Evolutionary conservation across 92 coral and sea anemone species (phyloP), one percentile per base, ranked within the genome.

Genomic region (Epizoanthus scotinus): DNA sequence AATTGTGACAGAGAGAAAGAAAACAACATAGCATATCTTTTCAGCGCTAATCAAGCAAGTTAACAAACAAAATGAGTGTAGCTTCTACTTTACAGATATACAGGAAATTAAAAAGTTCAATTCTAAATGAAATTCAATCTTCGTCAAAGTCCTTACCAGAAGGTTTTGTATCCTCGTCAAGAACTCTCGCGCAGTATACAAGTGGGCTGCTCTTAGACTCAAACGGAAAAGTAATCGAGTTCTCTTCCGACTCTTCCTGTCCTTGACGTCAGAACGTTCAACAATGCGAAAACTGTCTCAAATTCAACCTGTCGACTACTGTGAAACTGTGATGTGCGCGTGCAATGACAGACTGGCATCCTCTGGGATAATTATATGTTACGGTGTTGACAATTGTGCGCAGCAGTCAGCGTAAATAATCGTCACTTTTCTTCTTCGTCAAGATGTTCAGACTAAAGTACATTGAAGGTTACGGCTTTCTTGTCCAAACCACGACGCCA

Each of bases 241-340:
- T 58, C 44, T 74, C 70, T 58, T 73, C 54, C 67, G 14, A 57
- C 58, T 38, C 66, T 53, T 74, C 42, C 54, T 20, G 53, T 38
- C 27, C 24, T 57, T 74, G 67, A 74, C 80, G 80, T 74, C 80
- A 74, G 31, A 74, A n/a, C 57, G 20, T 31, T 57, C 14, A 74
- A 57, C 67, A 74, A 59, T 74, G 6, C 80, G 34, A 20, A 44
- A 74, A 57, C 22, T 24, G 67, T 36, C 67, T 74, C 36, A 34
- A 34, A 36, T 21, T 57, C 53, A n/a, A 36, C 54, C 80, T 74
- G 80, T 13, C 19, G 80, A 52, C 80, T 34, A 58, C 55, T 56
- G 63, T 18, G 63, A 56, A 34, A 34, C 63, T 62, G 36, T 17
- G 65, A 31, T 10, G 65, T 3, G 65, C 34, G 34, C 50, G 0